Evolutionary conservation across 1,140 invertebrate genomes (phyloP), one percentile per base, ranked within the genome.

Genomic region (Pemphigus obesinymphae): DNA sequence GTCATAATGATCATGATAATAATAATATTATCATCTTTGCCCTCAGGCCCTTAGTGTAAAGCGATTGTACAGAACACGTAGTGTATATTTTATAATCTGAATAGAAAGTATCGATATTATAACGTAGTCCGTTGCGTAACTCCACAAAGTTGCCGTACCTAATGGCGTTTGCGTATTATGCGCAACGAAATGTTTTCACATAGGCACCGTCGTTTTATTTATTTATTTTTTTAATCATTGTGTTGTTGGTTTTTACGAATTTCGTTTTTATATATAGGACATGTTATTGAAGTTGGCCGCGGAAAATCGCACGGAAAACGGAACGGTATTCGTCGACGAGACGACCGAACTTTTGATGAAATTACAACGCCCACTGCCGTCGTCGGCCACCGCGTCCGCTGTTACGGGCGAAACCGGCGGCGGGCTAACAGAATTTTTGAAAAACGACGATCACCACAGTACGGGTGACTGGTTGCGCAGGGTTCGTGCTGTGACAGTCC

Each of bases 31-130:
- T 17, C 58, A 5, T 73, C 43, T 73, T n/a, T 73, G 43, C 70
- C 70, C 70, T 50, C 26, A 26, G 29, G 70, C 26, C 26, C 26
- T 50, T 50, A 70, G 29, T 23, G 66, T 23, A 20, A n/a, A 15
- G 61, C 31, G 61, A 34, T n/a, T 37, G 61, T 37, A 4, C 37
- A 6, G 4, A 5, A 13, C n/a, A 4, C 40, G 43, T 37, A 13
- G 20, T 34, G 29, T 7, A n/a, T 3, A 26, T 26, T 26, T 23
- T 23, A 37, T 34, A 29, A 50, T 13, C 43, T 29, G 70, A 50
- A 73, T 73, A 73, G 70, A 73, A 73, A 73, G 70, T n/a, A n/a
- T 72, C 43, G 23, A 68, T 70, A 43, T 40, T 43, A 45, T n/a
- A n/a, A 53, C 29, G 15, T 20, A 13, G 26, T 48, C 3, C 7